These are phyloP conservation scores for Agrypnus murinus DNA, from an alignment of 2,888 invertebrate species.

Conservation along the genomic window DNA sequence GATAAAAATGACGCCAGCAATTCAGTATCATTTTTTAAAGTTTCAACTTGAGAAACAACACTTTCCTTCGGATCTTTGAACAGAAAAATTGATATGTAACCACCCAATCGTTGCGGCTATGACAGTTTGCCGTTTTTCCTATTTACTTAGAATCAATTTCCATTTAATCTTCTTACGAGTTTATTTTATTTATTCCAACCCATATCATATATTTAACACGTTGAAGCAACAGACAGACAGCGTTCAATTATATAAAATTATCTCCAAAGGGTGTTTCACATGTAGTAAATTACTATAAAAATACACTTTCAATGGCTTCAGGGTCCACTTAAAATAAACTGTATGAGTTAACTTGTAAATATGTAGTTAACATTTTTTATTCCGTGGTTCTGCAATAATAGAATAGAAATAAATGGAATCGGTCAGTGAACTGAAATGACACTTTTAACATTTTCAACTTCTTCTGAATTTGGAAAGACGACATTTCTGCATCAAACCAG, in stretches of 20 bases:
- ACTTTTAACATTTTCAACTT: slow-evolving; percentile 6
- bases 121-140: too few species aligned
- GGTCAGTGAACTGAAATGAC: slow-evolving; percentile 16
- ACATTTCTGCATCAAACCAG: slow-evolving; percentile 1
- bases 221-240: too few species aligned
- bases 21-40: too few species aligned
- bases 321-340: slow-evolving; percentile 3
- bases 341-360: slow-evolving; percentile 2
- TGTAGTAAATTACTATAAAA: background rate
- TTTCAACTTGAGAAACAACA: too few species aligned
- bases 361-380: background rate
- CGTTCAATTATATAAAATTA: background rate
- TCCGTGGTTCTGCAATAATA: background rate
- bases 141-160: too few species aligned
- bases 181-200: too few species aligned
- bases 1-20: too few species aligned
- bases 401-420: background rate
- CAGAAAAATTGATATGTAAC: too few species aligned
- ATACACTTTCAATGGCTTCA: background rate
- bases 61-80: too few species aligned
- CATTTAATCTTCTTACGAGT: too few species aligned
- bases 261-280: slow-evolving; percentile 4
- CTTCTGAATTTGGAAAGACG: slow-evolving; percentile 20
- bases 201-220: too few species aligned
- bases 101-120: too few species aligned